Evolutionary conservation across 2,888 invertebrate species (phyloP).

Genomic region (Epiblema foenella): DNA sequence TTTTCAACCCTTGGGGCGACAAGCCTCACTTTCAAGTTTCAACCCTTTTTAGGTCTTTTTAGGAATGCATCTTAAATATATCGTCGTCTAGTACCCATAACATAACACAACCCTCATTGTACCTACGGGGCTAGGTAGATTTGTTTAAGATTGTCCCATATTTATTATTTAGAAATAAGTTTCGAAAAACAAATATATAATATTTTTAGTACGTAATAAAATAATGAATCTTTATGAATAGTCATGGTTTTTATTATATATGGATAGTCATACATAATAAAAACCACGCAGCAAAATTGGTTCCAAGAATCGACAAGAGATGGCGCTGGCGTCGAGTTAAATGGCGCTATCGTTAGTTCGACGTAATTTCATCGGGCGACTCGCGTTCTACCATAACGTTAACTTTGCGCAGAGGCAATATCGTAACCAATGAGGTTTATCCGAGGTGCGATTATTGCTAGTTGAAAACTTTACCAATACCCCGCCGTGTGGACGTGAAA

Average conservation of each 20-base stretch:
- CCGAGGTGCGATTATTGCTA: conserved; percentile 96
- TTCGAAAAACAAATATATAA: not conserved
- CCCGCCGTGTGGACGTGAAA: conserved; percentile 81
- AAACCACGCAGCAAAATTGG: not conserved
- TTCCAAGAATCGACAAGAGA: conserved; percentile 54
- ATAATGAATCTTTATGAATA: too few species aligned
- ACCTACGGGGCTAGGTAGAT: too few species aligned
- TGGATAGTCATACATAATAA: not conserved
- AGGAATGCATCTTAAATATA: too few species aligned
- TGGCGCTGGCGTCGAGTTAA: conserved; percentile 59
- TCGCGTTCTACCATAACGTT: conserved; percentile 46
- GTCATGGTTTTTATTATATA: too few species aligned
- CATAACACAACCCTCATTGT: too few species aligned
- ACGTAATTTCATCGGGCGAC: conserved; percentile 14
- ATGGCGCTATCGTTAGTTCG: conserved; percentile 59
- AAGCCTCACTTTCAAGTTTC: too few species aligned
- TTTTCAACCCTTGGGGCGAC: too few species aligned
- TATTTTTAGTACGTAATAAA: too few species aligned
- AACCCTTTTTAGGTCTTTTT: too few species aligned
- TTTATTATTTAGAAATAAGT: too few species aligned
- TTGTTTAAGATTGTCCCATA: too few species aligned
- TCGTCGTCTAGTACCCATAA: too few species aligned
- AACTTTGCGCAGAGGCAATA: conserved; percentile 96
- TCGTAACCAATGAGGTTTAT: conserved; percentile 94
- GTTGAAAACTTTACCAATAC: conserved; percentile 93